A percentile compares a stretch with the other conserved stretches of the same genome.
These are phyloP conservation scores for Oikopleura vanhoeffeni DNA, from an alignment of 23 tunicate genomes.

Conservation along the genomic window DNA sequence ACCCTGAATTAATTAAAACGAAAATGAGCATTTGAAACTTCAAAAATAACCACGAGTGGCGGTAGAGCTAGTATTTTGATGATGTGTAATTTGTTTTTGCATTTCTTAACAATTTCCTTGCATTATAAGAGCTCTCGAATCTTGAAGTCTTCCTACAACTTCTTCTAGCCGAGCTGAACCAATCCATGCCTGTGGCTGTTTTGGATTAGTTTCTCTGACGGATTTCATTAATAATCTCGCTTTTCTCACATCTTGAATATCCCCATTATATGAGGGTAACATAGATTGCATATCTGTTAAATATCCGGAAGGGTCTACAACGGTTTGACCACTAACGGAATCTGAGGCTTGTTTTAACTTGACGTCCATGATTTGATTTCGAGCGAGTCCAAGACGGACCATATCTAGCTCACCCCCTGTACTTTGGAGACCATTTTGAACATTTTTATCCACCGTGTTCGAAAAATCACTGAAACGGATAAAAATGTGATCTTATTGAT, in stretches of 20 bases:
- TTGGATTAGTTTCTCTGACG: slow-evolving; percentile 92
- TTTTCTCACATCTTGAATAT: slow-evolving; percentile 78
- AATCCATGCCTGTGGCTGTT: slow-evolving; percentile 98
- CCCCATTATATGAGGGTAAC: slow-evolving; percentile 87
- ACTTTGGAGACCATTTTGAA: slow-evolving; percentile 33
- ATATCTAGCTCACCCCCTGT: slow-evolving; percentile 93
- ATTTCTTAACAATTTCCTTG: too few relatives aligned
- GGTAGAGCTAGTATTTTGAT: too few relatives aligned
- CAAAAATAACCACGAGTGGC: too few relatives aligned
- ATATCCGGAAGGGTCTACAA: slow-evolving; percentile 93
- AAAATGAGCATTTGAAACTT: too few relatives aligned
- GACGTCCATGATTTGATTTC: slow-evolving; percentile 98
- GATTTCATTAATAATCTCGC: slow-evolving; percentile 77
- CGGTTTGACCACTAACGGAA: slow-evolving; percentile 96
- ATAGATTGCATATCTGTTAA: slow-evolving; percentile 89
- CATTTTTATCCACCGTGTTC: background rate
- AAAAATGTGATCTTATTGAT: too few relatives aligned
- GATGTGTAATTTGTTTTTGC: too few relatives aligned
- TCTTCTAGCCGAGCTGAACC: slow-evolving; percentile 94
- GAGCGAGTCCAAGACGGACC: slow-evolving; percentile 86
- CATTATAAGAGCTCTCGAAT: slow-evolving; percentile 73
- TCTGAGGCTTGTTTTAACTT: slow-evolving; percentile 92
- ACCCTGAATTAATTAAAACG: too few relatives aligned
- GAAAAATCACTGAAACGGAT: too few relatives aligned
- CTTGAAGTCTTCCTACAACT: slow-evolving; percentile 66